Conservation (phyloP, 1,140 invertebrate species). For the Drosophila pseudoobscura region DNA sequence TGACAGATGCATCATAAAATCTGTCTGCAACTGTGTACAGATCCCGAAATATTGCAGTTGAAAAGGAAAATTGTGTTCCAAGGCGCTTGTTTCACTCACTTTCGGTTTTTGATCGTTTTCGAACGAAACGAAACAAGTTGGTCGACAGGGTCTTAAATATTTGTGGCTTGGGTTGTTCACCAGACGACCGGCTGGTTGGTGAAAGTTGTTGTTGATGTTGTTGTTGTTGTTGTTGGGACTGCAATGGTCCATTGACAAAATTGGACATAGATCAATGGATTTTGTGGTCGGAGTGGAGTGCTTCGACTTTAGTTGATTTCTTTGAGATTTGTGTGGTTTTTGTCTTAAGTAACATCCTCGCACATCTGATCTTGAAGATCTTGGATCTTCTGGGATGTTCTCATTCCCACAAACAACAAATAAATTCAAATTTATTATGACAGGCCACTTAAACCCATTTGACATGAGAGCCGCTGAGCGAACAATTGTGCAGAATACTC, state of each 20-base stretch:
- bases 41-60: slow-evolving; percentile 25
- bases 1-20: slow-evolving; percentile 34
- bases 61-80: slow-evolving; percentile 31
- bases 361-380: not conserved
- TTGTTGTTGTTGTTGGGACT: slow-evolving; percentile 26
- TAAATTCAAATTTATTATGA: slow-evolving; percentile 74
- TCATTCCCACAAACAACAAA: slow-evolving; percentile 32
- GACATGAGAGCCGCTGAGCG: slow-evolving; percentile 49
- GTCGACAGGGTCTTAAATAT: slow-evolving; percentile 24
- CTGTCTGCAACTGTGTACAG: slow-evolving; percentile 35
- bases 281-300: slow-evolving; percentile 32
- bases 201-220: slow-evolving; percentile 45
- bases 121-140: slow-evolving; percentile 51
- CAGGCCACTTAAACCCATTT: slow-evolving; percentile 69
- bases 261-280: slow-evolving; percentile 57
- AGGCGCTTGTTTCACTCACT: slow-evolving; percentile 35
- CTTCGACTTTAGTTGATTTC: slow-evolving; percentile 13
- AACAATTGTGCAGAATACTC: slow-evolving; percentile 35
- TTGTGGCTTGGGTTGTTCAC: slow-evolving; percentile 23
- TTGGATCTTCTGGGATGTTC: slow-evolving; percentile 14
- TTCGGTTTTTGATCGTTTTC: slow-evolving; percentile 39
- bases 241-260: slow-evolving; percentile 56
- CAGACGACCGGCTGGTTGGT: slow-evolving; percentile 19
- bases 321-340: slow-evolving; percentile 1
- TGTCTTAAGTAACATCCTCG: not conserved